These are phyloP conservation scores for Melanargia galathea DNA, from an alignment of 2,888 invertebrate species.

Conservation along the genomic window DNA sequence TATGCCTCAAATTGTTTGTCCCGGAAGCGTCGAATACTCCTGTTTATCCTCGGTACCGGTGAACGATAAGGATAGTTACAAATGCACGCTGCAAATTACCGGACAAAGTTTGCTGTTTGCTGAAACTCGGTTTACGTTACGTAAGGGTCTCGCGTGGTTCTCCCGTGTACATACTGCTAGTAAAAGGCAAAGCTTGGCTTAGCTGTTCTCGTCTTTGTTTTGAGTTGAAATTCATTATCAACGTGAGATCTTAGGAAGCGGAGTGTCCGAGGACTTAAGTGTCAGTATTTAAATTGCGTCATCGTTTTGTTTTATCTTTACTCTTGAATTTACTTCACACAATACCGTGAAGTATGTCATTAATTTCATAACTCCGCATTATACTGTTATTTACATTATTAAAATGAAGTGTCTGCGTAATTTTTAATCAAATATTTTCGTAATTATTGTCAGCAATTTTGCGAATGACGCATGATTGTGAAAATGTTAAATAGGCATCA, in stretches of 20 bases:
- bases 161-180: background rate
- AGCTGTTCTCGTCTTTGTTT: background rate
- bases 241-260: background rate
- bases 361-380: background rate
- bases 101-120: constrained; percentile 54
- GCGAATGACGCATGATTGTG: background rate
- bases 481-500: background rate
- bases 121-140: constrained; percentile 46
- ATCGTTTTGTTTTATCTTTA: background rate
- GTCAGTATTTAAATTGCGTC: background rate
- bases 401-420: background rate
- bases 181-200: constrained; percentile 8
- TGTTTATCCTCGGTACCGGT: constrained; percentile 64
- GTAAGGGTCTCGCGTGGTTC: constrained; percentile 1
- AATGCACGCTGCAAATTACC: constrained; percentile 73
- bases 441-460: background rate
- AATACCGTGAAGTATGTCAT: background rate
- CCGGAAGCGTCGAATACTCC: constrained; percentile 60
- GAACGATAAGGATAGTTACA: constrained; percentile 64
- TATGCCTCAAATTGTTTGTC: constrained; percentile 47
- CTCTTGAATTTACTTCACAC: no score
- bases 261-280: background rate
- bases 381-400: background rate
- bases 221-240: constrained; percentile 2
- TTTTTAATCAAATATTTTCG: background rate